These are phyloP conservation scores for Heteronetta atricapilla DNA, from an alignment of 2,113 vertebrate species.

Conservation along the genomic window DNA sequence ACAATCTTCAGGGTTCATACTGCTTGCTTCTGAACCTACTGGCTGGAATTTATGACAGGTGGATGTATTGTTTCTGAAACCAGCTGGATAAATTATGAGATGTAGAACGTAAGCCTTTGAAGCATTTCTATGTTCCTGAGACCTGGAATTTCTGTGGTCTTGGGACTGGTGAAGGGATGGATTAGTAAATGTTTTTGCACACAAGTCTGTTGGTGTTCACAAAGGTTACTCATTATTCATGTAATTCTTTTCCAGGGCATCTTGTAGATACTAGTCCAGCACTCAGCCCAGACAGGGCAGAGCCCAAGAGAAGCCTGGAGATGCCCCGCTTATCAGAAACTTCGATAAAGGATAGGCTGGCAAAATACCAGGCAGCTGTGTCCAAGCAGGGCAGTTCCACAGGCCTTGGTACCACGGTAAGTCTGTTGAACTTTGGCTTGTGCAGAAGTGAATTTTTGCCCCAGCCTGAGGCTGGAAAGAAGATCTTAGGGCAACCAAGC, in stretches of 20 bases:
- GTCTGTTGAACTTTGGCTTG: background rate
- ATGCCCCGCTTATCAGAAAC: conserved; percentile 83
- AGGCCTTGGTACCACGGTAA: conserved; percentile 55
- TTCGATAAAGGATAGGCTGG: conserved; percentile 92
- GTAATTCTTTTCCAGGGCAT: conserved; percentile 58
- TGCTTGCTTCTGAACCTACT: background rate
- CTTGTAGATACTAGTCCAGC: conserved; percentile 45
- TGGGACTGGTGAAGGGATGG: background rate
- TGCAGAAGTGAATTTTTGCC: background rate
- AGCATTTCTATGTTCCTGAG: background rate
- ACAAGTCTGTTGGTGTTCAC: background rate
- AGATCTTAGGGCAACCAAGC: background rate
- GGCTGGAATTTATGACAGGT: background rate
- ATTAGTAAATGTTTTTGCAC: background rate
- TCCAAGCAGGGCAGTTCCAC: conserved; percentile 81
- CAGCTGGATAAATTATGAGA: background rate
- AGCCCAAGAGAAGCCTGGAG: conserved; percentile 71
- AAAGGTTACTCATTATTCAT: background rate
- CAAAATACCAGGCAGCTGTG: conserved; percentile 92
- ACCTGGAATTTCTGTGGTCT: background rate
- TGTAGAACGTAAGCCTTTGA: background rate
- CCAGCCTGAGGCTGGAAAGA: background rate
- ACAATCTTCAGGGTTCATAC: background rate
- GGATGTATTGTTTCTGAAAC: background rate
- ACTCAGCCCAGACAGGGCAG: conserved; percentile 71